Evolutionary conservation across 2,113 vertebrate genomes (phyloP).

Genomic region (Columba janthina): DNA sequence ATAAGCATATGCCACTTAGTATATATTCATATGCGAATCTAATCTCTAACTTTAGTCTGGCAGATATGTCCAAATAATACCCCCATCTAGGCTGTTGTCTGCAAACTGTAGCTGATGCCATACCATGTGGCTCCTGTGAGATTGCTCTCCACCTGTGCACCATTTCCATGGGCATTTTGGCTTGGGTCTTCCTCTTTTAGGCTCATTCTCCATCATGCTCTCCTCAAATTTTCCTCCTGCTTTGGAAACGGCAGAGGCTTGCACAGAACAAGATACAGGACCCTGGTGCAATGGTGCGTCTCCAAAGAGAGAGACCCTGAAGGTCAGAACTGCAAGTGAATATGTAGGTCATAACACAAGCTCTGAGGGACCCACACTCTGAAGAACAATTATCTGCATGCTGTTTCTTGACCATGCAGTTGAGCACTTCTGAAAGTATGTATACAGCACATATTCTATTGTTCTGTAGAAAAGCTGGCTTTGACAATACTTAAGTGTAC

Average conservation of each 20-base stretch:
- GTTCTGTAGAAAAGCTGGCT: not conserved
- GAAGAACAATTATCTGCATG: not conserved
- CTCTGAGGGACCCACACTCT: not conserved
- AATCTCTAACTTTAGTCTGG: not conserved
- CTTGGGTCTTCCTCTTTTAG: not conserved
- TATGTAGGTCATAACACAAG: not conserved
- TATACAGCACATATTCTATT: not conserved
- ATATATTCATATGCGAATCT: not conserved
- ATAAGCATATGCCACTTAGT: not conserved
- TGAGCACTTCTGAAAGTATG: not conserved
- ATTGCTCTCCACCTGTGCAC: not conserved
- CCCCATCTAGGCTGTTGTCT: not conserved
- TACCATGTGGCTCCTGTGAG: not conserved
- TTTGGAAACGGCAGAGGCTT: not conserved
- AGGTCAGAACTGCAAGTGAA: not conserved
- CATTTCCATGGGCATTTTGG: rapidly evolving
- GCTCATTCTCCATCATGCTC: not conserved
- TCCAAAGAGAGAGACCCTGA: not conserved
- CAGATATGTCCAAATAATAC: not conserved
- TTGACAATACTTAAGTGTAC: not conserved
- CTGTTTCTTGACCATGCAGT: not conserved
- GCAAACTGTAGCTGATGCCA: not conserved
- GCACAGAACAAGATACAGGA: not conserved
- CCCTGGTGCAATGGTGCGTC: not conserved
- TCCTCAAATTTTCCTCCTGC: not conserved